Base-by-base conservation (phyloP, 2,888 invertebrate genomes). In the Platerodrilus igneus region DNA sequence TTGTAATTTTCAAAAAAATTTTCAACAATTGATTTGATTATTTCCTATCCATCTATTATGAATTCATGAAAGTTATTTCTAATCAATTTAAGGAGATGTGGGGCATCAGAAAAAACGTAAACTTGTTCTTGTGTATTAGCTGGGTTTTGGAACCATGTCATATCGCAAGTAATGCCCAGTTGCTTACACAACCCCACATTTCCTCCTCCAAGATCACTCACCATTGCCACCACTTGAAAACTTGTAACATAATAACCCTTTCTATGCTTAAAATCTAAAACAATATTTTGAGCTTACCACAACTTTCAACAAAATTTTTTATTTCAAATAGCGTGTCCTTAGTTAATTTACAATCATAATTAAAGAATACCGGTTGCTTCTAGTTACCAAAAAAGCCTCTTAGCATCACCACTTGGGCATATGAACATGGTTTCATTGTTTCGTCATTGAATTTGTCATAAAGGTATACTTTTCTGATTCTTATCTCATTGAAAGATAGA, bases 281-380 rank as follows among this genome's bases (percentile, higher is more conserved):
- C n/a, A n/a, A n/a, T n/a, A n/a, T n/a, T n/a, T n/a, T n/a, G n/a
- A n/a, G n/a, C n/a, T n/a, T n/a, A n/a, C 37, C 41, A 14, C 15
- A 16, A 27, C 38, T 29, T 41, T 53, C 52, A 1, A 41, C 35
- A 38, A 16, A 40, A 18, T 29, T 34, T 15, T 50, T 45, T n/a
- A 51, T 43, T 32, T 46, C 23, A 39, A 48, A 43, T 21, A 50
- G 29, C 21, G 23, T 35, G 10, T 40, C 25, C 38, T 52, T 52
- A 3, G 36, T 48, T 25, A 55, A 38, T 18, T 34, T 43, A 29
- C 47, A 44, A 15, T 55, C 51, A 41, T 43, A 55, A 27, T 50
- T 30, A 37, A 38, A 53, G 41, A 48, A 53, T 25, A 53, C 40
- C n/a, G 46, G 47, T 23, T 48, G 48, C 37, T 52, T 51, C 48